phyloP scores from a whole-genome alignment of 2,797 vertebrate genomes.

The Prionace glauca region DNA sequence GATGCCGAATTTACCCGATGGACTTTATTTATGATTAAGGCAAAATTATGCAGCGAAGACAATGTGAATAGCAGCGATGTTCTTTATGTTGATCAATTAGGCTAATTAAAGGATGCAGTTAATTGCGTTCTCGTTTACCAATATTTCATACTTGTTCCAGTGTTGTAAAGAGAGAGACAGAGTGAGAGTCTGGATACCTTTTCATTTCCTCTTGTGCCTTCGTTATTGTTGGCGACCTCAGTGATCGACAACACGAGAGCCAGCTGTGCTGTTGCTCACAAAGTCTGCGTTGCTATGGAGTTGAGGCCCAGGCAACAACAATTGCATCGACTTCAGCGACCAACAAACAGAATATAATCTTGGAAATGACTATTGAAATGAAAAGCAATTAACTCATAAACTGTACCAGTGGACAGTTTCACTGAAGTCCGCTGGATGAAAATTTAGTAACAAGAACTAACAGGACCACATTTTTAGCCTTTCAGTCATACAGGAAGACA shows the following conservation, averaged over 20 bases:
- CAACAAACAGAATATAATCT: not conserved
- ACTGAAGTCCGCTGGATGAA: not conserved
- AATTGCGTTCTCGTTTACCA: not conserved
- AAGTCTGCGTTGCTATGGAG: slow-evolving; percentile 26
- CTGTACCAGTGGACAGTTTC: not conserved
- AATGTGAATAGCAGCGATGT: not conserved
- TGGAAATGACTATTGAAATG: not conserved
- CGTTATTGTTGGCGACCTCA: not conserved
- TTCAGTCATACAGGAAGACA: not conserved
- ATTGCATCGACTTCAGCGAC: not conserved
- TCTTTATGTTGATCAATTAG: not conserved
- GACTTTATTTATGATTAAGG: not conserved
- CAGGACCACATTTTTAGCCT: not conserved
- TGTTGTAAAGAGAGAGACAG: not conserved
- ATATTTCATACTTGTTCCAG: not conserved
- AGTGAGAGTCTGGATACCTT: not conserved
- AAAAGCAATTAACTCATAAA: not conserved
- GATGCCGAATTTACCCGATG: not conserved
- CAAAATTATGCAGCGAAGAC: not conserved
- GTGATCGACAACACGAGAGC: not conserved
- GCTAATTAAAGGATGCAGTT: no score
- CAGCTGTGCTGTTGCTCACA: slow-evolving; percentile 1
- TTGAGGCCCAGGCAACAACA: not conserved
- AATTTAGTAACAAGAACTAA: not conserved
- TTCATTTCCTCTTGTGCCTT: not conserved